These are phyloP conservation scores for Serripes groenlandicus DNA, from an alignment of 2,888 invertebrate species.

Conservation along the genomic window DNA sequence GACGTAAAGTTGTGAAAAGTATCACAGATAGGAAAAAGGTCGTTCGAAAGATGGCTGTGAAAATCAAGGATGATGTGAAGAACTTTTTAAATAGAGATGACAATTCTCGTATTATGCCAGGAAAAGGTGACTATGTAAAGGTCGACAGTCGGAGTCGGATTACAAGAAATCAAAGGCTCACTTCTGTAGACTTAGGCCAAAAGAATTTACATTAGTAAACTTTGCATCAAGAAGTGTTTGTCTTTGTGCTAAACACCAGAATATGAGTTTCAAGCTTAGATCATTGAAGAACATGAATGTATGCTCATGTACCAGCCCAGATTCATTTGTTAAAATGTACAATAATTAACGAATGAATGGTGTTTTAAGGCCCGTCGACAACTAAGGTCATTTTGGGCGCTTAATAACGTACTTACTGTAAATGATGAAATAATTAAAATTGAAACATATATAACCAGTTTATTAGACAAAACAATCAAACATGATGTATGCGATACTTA, in stretches of 20 bases:
- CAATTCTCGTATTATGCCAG: constrained; percentile 44
- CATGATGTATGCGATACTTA: too few relatives aligned
- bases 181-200: constrained; percentile 39
- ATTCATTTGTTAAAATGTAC: constrained; percentile 43
- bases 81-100: constrained; percentile 55
- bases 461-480: too few relatives aligned
- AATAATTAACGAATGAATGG: too few relatives aligned
- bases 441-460: too few relatives aligned
- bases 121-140: constrained; percentile 51
- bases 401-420: too few relatives aligned
- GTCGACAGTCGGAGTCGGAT: constrained; percentile 34
- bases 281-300: constrained; percentile 24
- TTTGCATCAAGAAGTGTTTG: constrained; percentile 41
- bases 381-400: too few relatives aligned
- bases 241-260: constrained; percentile 51
- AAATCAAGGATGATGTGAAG: constrained; percentile 18
- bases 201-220: constrained; percentile 32
- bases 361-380: too few relatives aligned
- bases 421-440: too few relatives aligned
- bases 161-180: constrained; percentile 35
- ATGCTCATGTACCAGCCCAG: constrained; percentile 40
- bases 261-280: constrained; percentile 45
- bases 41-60: background rate
- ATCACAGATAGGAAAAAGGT: background rate
- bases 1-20: background rate